Base-by-base conservation (phyloP, 2,888 invertebrate species). In the Hirtodrosophila alboralis region DNA sequence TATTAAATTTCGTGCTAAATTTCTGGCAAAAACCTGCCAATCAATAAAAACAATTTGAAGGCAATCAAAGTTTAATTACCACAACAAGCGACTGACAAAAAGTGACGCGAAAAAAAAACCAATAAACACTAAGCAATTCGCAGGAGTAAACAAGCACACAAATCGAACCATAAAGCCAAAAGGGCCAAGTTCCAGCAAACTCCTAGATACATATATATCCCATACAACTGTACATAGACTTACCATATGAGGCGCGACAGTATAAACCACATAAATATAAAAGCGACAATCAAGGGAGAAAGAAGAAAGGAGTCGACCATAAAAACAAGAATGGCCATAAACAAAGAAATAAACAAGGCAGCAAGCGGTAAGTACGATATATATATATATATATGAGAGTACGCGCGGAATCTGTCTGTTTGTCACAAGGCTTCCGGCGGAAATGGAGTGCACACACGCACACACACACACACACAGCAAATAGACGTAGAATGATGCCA, bases 1-100 rank as follows among this genome's bases (percentile, higher is more conserved):
- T n/a, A n/a, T n/a, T n/a, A n/a, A n/a, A n/a, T n/a, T n/a, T n/a
- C n/a, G n/a, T n/a, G n/a, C n/a, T n/a, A n/a, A n/a, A n/a, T n/a
- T n/a, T n/a, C n/a, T n/a, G n/a, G n/a, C n/a, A n/a, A 43, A 75
- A 65, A 60, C 53, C 53, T 59, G 69, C 64, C 85, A 85, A 80
- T 80, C 85, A 80, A 80, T 78, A 70, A 73, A 72, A 78, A 85
- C 80, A 85, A 85, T 85, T 85, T 66, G 56, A 75, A 80, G 70
- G 48, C 84, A 85, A 80, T 80, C 80, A 80, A 73, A 83, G 83
- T 78, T 85, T 83, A 80, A 80, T 80, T 80, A 80, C 79, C 72
- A 67, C 75, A 78, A 68, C 81, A 68, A 72, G 38, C 59, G 63
- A 63, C 44, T 53, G 78, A 58, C 59, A 53, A 74, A 61, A 74